phyloP scores from a whole-genome alignment of 2,888 invertebrate genomes.

The Pristionchus exspectatus region DNA sequence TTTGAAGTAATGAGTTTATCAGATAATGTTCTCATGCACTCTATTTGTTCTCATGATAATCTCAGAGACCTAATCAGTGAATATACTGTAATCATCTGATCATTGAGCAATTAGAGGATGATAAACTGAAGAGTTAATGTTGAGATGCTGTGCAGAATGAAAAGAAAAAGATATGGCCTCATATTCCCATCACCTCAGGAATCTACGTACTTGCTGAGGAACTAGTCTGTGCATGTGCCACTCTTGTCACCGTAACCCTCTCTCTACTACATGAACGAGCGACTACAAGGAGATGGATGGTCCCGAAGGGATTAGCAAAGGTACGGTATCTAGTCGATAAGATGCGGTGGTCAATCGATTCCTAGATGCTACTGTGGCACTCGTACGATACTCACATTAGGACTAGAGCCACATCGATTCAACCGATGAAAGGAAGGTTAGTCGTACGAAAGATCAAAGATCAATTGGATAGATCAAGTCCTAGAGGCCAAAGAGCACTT shows the following conservation, averaged over 20 bases:
- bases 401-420: not conserved
- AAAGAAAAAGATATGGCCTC: too few relatives aligned
- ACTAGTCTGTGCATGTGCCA: constrained; percentile 40
- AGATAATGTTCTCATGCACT: too few relatives aligned
- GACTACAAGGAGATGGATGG: constrained; percentile 35
- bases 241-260: constrained; percentile 28
- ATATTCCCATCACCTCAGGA: not conserved
- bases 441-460: not conserved
- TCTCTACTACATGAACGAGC: constrained; percentile 51
- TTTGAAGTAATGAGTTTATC: too few relatives aligned
- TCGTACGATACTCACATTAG: constrained; percentile 1
- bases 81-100: too few relatives aligned
- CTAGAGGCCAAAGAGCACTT: not conserved
- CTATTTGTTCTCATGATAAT: too few relatives aligned
- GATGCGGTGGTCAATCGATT: not conserved
- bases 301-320: constrained; percentile 1
- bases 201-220: constrained; percentile 42
- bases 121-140: not conserved
- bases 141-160: too few relatives aligned
- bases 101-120: not conserved
- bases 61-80: too few relatives aligned
- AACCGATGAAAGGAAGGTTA: constrained; percentile 16
- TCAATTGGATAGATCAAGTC: not conserved
- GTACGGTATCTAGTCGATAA: not conserved
- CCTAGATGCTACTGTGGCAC: not conserved